Evolutionary conservation across 2,888 invertebrate genomes (phyloP).

Genomic region (Lasiommata megera): DNA sequence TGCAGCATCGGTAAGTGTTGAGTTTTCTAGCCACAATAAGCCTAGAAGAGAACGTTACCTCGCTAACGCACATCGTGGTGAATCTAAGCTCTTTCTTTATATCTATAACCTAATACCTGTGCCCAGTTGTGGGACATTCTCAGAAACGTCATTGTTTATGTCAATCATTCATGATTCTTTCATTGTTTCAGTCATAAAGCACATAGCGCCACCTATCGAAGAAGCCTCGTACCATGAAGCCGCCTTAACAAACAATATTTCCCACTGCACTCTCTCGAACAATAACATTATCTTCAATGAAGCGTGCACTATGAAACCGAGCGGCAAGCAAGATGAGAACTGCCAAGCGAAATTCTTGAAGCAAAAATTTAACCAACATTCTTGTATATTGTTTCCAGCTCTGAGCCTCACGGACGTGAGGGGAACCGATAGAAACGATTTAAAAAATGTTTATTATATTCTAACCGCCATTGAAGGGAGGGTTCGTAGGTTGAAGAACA

Average conservation of each 20-base stretch:
- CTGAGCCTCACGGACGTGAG: conserved; percentile 53
- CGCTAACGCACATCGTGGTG: too few species aligned
- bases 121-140: too few species aligned
- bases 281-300: conserved; percentile 32
- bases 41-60: too few species aligned
- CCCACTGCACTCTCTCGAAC: neutral
- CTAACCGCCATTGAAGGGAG: conserved; percentile 65
- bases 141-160: too few species aligned
- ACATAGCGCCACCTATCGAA: conserved; percentile 40
- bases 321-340: conserved; percentile 44
- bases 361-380: conserved; percentile 17
- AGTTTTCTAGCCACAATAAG: too few species aligned
- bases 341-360: conserved; percentile 44
- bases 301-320: conserved; percentile 61
- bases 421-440: conserved; percentile 48
- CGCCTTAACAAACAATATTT: conserved; percentile 9
- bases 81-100: too few species aligned
- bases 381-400: conserved; percentile 41
- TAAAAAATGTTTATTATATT: conserved; percentile 57
- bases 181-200: conserved; percentile 48
- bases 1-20: too few species aligned
- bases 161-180: too few species aligned
- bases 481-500: conserved; percentile 54
- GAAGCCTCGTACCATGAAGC: conserved; percentile 8
- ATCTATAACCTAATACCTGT: too few species aligned